Evolutionary conservation across 2,888 invertebrate genomes (phyloP).

Genomic region (Aporophyla nigra): DNA sequence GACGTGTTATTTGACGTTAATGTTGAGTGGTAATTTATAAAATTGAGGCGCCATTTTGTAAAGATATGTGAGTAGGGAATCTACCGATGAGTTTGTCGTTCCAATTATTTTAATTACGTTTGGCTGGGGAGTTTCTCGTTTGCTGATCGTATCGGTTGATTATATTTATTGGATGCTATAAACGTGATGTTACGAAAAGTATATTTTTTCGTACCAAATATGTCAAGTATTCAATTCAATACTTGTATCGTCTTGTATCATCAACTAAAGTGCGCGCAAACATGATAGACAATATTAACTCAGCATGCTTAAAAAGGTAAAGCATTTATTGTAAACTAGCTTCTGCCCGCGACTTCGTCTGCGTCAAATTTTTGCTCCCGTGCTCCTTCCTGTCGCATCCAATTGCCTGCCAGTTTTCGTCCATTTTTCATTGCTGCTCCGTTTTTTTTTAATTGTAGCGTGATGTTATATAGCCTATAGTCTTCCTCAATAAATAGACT

Average conservation of each 20-base stretch:
- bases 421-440: no score
- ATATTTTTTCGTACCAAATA: background rate
- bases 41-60: conserved; percentile 47
- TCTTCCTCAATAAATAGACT: no score
- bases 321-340: background rate
- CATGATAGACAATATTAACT: background rate
- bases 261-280: background rate
- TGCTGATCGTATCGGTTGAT: conserved; percentile 35
- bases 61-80: conserved; percentile 31
- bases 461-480: no score
- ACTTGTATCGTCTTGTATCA: background rate
- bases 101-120: conserved; percentile 63
- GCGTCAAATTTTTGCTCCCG: no score
- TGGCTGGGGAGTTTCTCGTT: conserved; percentile 39
- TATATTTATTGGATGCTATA: conserved; percentile 39
- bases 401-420: no score
- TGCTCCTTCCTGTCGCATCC: no score
- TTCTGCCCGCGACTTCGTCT: no score
- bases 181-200: conserved; percentile 7
- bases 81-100: conserved; percentile 46
- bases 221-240: background rate
- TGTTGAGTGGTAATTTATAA: conserved; percentile 57
- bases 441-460: no score
- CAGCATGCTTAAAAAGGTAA: background rate
- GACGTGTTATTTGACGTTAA: conserved; percentile 57